These are phyloP conservation scores for Nasua narica DNA, from an alignment of 2,797 vertebrate species.

Conservation along the genomic window DNA sequence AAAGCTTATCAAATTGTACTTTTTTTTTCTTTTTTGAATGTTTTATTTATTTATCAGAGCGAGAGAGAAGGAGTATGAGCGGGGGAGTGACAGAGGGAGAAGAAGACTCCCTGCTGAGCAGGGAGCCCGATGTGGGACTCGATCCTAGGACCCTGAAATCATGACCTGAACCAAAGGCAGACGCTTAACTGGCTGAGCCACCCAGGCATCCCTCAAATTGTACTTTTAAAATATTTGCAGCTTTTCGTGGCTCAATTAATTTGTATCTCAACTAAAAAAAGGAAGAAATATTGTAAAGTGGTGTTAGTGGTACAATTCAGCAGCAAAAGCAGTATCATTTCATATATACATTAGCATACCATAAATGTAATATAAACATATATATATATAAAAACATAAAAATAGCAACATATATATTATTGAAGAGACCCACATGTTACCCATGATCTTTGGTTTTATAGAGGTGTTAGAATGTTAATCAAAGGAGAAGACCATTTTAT, in stretches of 20 bases:
- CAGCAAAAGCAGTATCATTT: neutral
- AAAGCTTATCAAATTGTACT: neutral
- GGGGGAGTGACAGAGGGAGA: too few species aligned
- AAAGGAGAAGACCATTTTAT: neutral
- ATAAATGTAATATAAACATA: neutral
- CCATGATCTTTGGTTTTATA: neutral
- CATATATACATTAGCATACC: neutral
- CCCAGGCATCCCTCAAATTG: too few species aligned
- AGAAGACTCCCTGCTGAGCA: too few species aligned
- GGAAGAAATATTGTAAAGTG: neutral
- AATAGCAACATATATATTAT: neutral
- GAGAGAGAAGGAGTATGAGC: too few species aligned
- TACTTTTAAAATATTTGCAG: neutral
- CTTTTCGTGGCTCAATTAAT: constrained; percentile 30
- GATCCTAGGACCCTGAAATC: too few species aligned
- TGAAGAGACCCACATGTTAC: neutral
- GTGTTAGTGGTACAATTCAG: neutral
- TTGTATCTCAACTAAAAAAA: neutral
- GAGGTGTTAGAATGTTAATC: neutral
- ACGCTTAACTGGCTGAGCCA: too few species aligned
- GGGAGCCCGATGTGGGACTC: too few species aligned
- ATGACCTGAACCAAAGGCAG: too few species aligned
- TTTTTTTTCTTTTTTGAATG: too few species aligned
- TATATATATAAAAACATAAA: neutral
- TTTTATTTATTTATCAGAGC: too few species aligned